Evolutionary conservation across 2,797 vertebrate species (phyloP).

Genomic region (Anniella stebbinsi): DNA sequence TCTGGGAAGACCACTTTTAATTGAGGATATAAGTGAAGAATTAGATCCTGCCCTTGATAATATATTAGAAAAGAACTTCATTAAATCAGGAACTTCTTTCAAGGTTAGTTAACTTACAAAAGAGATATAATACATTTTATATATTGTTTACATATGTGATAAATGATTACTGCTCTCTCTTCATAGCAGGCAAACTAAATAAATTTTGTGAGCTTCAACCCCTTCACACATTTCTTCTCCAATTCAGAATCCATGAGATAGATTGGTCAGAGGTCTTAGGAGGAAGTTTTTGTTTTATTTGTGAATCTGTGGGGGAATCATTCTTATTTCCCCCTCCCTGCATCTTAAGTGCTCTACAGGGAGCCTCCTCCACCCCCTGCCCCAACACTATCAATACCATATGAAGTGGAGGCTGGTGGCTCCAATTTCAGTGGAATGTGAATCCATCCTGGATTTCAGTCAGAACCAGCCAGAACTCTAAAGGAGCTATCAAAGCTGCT

Average conservation of each 20-base stretch:
- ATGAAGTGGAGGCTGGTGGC: neutral
- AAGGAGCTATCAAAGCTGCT: no score
- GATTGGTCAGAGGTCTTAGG: neutral
- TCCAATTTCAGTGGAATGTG: no score
- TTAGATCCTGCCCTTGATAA: conserved; percentile 83
- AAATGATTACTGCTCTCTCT: conserved; percentile 10
- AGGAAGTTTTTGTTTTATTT: neutral
- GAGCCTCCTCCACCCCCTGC: neutral
- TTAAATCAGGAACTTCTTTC: conserved; percentile 79
- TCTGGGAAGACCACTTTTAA: conserved; percentile 80
- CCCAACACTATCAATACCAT: no score
- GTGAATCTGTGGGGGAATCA: neutral
- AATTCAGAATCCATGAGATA: neutral
- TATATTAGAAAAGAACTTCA: conserved; percentile 83
- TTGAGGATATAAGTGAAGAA: conserved; percentile 82
- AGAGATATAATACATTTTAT: conserved; percentile 42
- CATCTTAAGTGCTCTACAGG: neutral
- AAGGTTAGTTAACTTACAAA: conserved; percentile 73
- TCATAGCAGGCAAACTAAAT: neutral
- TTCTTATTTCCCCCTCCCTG: neutral
- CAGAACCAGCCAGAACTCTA: no score
- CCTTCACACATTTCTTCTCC: neutral
- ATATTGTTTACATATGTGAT: conserved; percentile 2
- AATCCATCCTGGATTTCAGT: no score
- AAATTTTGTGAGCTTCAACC: neutral